Conservation (phyloP, 2,113 vertebrate genomes). For the Mastomys coucha region DNA sequence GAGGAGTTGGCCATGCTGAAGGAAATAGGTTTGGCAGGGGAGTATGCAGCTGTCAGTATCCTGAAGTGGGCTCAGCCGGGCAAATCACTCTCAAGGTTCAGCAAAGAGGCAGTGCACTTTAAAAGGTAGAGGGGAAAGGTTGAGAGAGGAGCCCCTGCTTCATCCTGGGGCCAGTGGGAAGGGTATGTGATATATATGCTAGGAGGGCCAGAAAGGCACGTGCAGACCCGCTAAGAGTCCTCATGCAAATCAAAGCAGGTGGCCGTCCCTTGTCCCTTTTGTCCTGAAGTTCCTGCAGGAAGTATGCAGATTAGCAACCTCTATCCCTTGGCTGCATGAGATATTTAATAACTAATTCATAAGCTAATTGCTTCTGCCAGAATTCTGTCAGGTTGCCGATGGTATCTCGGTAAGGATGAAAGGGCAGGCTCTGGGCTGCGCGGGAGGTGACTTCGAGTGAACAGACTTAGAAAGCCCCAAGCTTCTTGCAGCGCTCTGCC, state of each 20-base stretch:
- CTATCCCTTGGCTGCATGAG: constrained; percentile 59
- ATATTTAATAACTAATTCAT: constrained; percentile 73
- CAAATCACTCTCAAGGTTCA: background rate
- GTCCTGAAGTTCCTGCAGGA: background rate
- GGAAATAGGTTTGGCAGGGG: background rate
- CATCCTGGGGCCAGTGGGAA: background rate
- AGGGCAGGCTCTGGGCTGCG: constrained; percentile 46
- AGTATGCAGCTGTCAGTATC: background rate
- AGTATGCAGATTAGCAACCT: constrained; percentile 45
- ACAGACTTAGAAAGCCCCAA: background rate
- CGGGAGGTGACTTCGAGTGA: background rate
- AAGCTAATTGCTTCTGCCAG: constrained; percentile 73
- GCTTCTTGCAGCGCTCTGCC: background rate
- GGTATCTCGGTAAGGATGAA: constrained; percentile 60
- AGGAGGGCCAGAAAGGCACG: too few relatives aligned
- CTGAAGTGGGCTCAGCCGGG: background rate
- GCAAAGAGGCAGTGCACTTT: background rate
- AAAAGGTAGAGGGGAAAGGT: too few relatives aligned
- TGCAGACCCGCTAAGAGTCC: background rate
- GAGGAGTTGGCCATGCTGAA: background rate
- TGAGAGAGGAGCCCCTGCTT: background rate
- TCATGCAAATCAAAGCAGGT: constrained; percentile 14
- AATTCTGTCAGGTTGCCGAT: constrained; percentile 61
- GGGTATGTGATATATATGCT: rapidly evolving
- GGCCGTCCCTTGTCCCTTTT: constrained; percentile 20